Base-by-base conservation (phyloP, 1,140 invertebrate genomes). In the Aradophagus sp. region DNA sequence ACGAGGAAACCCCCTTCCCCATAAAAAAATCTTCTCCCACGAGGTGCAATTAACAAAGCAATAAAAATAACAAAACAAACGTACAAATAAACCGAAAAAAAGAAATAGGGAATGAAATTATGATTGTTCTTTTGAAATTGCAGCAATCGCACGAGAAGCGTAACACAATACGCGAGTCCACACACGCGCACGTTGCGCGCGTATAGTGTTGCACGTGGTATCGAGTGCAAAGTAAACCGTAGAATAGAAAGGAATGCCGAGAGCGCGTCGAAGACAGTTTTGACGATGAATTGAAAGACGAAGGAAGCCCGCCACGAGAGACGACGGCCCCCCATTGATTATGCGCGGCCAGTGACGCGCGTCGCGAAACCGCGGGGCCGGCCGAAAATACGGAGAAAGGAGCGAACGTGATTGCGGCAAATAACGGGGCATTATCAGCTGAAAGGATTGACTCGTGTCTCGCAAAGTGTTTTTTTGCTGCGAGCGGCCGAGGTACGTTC, bases 171-270 rank as follows among this genome's bases (percentile, higher is more conserved):
- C 38, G 23, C 36, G 4, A 16, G 13, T 8, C 20, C 12, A 7
- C 1, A 12, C 20, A 13, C 38, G 45, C 44, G 36, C 34, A 48
- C 45, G 23, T 27, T 26, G 36, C 32, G 47, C 17, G 50, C 26
- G 41, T 47, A 47, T 38, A 47, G 48, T 36, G 14, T 65, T 65
- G 55, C 61, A 55, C 41, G 41, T 41, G 61, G 56, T 48, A 56
- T 42, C 36, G 52, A 66, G 36, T 56, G 62, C 35, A 56, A 27
- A 47, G 42, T 55, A 55, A 65, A 48, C 61, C 29, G 12, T 48
- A 48, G 42, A 36, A 50, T 50, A 66, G 62, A 50, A 66, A 50
- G 62, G 52, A 56, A 66, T 55, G 8, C 15, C 35, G 36, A 42
- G 44, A 11, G 42, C 35, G 45, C 29, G 61, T 56, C 52, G 29